Conservation (phyloP, 2,797 vertebrate species). For the Myotis daubentonii region DNA sequence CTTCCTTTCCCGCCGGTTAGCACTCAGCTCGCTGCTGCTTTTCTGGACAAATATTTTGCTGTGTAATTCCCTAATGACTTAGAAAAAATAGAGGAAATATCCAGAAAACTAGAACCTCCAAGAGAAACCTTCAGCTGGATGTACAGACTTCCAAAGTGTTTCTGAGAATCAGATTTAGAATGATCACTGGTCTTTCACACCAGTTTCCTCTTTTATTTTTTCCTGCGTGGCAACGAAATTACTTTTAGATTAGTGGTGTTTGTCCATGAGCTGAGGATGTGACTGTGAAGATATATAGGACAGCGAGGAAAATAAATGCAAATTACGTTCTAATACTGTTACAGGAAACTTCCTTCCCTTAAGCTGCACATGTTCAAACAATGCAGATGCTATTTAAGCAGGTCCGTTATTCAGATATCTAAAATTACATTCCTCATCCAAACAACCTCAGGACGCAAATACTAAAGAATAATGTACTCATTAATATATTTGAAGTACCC, state of each 20-base stretch:
- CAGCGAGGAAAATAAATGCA: slow-evolving; percentile 22
- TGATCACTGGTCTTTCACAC: not conserved
- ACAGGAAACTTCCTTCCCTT: not conserved
- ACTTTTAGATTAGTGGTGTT: slow-evolving; percentile 21
- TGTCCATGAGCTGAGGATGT: not conserved
- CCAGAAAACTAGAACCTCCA: not conserved
- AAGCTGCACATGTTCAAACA: not conserved
- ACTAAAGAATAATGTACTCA: slow-evolving; percentile 32
- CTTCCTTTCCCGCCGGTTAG: not conserved
- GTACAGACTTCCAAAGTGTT: not conserved
- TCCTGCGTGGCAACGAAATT: not conserved
- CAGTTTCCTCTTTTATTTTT: slow-evolving; percentile 3
- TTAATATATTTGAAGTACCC: slow-evolving; percentile 50
- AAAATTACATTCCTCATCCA: slow-evolving; percentile 44
- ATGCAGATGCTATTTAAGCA: slow-evolving; percentile 4
- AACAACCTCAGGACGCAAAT: slow-evolving; percentile 1
- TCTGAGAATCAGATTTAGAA: slow-evolving; percentile 3
- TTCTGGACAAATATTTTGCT: not conserved
- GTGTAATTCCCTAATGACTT: not conserved
- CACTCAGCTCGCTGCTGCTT: not conserved
- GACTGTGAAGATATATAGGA: not conserved
- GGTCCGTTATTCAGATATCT: slow-evolving; percentile 42
- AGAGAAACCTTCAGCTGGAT: not conserved
- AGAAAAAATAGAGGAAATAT: not conserved
- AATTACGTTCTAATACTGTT: slow-evolving; percentile 9